Conservation (phyloP, 1,140 invertebrate genomes). For the Drosophila rufa region DNA sequence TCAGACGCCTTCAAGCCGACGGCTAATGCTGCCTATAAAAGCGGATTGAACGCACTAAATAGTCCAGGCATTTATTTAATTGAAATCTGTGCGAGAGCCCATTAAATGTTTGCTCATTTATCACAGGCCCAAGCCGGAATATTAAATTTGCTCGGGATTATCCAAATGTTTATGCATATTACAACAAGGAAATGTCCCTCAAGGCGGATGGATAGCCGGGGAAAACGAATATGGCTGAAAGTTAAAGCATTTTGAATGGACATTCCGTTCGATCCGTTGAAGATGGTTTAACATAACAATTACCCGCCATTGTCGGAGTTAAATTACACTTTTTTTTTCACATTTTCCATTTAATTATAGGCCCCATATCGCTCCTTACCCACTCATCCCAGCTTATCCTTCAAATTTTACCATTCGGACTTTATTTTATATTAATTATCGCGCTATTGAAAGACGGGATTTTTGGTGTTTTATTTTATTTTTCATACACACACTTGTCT, state of each 20-base stretch:
- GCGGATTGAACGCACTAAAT: constrained; percentile 72
- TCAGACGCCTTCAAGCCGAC: constrained; percentile 18
- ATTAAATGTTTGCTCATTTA: constrained; percentile 66
- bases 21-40: constrained; percentile 55
- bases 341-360: constrained; percentile 24
- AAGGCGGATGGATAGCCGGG: neutral
- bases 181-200: neutral
- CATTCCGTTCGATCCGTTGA: neutral
- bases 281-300: constrained; percentile 29
- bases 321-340: constrained; percentile 3
- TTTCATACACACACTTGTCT: constrained; percentile 36
- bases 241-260: neutral
- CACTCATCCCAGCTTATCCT: constrained; percentile 18
- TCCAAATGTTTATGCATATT: constrained; percentile 32
- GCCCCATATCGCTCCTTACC: constrained; percentile 13
- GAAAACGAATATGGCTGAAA: neutral
- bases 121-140: constrained; percentile 34
- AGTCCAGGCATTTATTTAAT: constrained; percentile 76
- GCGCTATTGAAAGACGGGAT: constrained; percentile 59
- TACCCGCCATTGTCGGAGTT: constrained; percentile 24
- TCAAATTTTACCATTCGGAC: constrained; percentile 10
- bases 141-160: constrained; percentile 54
- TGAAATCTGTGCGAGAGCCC: constrained; percentile 65
- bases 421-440: constrained; percentile 79
- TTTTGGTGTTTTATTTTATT: constrained; percentile 61